These are phyloP conservation scores for Rhyacophila evoluta DNA, from an alignment of 2,888 invertebrate species.

Conservation along the genomic window DNA sequence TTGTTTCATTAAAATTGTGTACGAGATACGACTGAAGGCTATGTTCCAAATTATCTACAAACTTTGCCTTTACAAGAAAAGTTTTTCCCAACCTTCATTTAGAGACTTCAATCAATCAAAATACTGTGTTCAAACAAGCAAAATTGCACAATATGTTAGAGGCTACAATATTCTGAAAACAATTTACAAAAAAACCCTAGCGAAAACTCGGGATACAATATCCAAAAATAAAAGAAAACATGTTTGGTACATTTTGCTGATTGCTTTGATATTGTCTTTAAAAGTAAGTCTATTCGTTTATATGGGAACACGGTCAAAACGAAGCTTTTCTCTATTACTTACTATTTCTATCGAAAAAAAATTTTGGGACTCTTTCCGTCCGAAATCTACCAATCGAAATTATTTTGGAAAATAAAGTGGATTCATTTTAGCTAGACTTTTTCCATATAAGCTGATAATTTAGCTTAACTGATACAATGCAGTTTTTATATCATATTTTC, in stretches of 20 bases:
- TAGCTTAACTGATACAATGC: too few species aligned
- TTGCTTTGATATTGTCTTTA: constrained; percentile 22
- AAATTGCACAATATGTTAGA: not conserved
- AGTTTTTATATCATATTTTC: too few species aligned
- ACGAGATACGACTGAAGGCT: too few species aligned
- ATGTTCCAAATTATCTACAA: too few species aligned
- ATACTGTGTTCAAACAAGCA: not conserved
- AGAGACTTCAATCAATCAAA: not conserved
- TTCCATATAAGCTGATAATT: not conserved
- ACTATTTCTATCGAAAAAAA: constrained; percentile 8
- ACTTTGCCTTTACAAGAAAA: too few species aligned
- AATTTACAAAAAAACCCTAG: not conserved
- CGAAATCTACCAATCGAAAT: not conserved
- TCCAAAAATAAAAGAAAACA: constrained; percentile 10
- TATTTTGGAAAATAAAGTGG: not conserved
- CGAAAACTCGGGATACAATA: not conserved
- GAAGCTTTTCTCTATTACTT: constrained; percentile 17
- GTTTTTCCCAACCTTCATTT: not conserved
- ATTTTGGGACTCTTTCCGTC: not conserved
- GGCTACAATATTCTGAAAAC: not conserved
- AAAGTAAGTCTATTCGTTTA: constrained; percentile 8
- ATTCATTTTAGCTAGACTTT: not conserved
- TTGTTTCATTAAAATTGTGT: too few species aligned
- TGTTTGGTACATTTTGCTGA: constrained; percentile 22
- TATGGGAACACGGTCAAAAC: not conserved